phyloP scores from a whole-genome alignment of 2,888 invertebrate species.

The Bombylius major region DNA sequence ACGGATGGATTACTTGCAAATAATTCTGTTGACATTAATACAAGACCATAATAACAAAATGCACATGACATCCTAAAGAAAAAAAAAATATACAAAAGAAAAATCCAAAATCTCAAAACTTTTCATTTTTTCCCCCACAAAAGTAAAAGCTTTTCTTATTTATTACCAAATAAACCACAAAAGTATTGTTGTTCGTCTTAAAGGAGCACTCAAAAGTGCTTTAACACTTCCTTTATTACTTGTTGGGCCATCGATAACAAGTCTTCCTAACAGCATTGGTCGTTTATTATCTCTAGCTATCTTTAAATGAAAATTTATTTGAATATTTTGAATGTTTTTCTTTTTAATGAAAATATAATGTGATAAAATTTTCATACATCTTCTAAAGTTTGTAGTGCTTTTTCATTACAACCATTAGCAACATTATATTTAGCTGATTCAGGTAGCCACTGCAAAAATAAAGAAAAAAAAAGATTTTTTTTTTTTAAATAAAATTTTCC shows the following conservation, averaged over 20 bases:
- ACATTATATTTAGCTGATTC: conserved; percentile 86
- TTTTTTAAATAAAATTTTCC: too few species aligned
- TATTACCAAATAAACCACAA: conserved; percentile 87
- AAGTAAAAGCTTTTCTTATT: background rate
- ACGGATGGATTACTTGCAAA: conserved; percentile 38
- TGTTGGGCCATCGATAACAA: conserved; percentile 61
- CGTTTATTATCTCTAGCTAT: conserved; percentile 81
- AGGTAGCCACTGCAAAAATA: conserved; percentile 62
- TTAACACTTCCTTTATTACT: conserved; percentile 47
- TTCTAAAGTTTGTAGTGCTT: conserved; percentile 71
- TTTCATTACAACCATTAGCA: conserved; percentile 73
- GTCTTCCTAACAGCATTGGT: conserved; percentile 71
- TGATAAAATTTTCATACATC: conserved; percentile 37
- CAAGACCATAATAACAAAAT: conserved; percentile 90
- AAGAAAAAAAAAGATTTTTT: conserved; percentile 1
- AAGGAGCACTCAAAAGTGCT: conserved; percentile 64
- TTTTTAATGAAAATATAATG: background rate
- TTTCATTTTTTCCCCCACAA: too few species aligned
- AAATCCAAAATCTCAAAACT: background rate
- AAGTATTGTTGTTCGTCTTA: conserved; percentile 70
- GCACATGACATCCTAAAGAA: conserved; percentile 73
- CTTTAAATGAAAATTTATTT: conserved; percentile 23
- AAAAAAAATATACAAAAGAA: background rate
- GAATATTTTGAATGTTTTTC: background rate
- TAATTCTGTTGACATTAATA: conserved; percentile 86